Conservation (phyloP, 2,888 invertebrate genomes). For the Habroteleia sp. region DNA sequence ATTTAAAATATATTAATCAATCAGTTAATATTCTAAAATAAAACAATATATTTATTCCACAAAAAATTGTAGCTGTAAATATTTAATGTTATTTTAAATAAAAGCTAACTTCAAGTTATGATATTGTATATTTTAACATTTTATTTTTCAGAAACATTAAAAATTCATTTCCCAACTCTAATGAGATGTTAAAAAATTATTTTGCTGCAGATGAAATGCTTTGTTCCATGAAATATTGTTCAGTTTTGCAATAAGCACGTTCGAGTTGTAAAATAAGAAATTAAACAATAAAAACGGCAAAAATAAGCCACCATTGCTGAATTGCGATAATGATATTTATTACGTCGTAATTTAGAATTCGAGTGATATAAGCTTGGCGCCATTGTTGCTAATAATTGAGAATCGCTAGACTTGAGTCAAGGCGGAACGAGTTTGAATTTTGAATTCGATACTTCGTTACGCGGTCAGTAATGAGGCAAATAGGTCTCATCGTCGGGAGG, state of each 20-base stretch:
- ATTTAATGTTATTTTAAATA: too few relatives aligned
- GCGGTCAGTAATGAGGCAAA: slow-evolving; percentile 66
- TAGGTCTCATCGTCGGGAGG: slow-evolving; percentile 65
- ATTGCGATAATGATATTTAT: slow-evolving; percentile 62
- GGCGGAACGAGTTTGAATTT: slow-evolving; percentile 65
- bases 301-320: slow-evolving; percentile 35
- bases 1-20: too few relatives aligned
- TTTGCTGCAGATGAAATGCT: slow-evolving; percentile 24
- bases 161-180: slow-evolving; percentile 18
- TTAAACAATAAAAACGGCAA: slow-evolving; percentile 49
- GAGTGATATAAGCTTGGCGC: slow-evolving; percentile 59
- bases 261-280: slow-evolving; percentile 52
- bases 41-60: too few relatives aligned
- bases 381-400: slow-evolving; percentile 65
- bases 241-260: slow-evolving; percentile 48
- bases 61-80: too few relatives aligned
- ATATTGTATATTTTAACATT: slow-evolving; percentile 5
- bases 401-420: slow-evolving; percentile 38
- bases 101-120: too few relatives aligned
- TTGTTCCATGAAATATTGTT: slow-evolving; percentile 56
- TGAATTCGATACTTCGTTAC: slow-evolving; percentile 66
- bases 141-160: slow-evolving; percentile 19
- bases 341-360: slow-evolving; percentile 63
- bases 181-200: slow-evolving; percentile 25
- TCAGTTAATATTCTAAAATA: too few relatives aligned